Base-by-base conservation (phyloP, 2,888 invertebrate genomes). In the Sminthurides aquaticus region DNA sequence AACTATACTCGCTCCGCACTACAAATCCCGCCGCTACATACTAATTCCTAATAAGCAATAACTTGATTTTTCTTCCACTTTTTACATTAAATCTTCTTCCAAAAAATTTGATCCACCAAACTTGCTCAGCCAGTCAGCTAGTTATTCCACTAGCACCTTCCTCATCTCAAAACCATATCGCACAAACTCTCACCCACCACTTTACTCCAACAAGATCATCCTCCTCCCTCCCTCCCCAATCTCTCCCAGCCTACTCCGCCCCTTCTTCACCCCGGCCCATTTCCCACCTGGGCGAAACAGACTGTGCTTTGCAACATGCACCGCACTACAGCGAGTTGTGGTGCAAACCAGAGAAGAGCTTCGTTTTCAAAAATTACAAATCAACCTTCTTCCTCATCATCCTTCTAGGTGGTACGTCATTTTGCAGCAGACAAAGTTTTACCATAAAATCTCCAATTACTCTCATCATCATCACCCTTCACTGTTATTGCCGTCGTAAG, bases 31-130 rank as follows among this genome's bases (percentile, higher is more conserved):
- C n/a, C n/a, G n/a, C n/a, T n/a, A n/a, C n/a, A n/a, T n/a, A n/a
- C n/a, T n/a, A n/a, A n/a, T n/a, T n/a, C 22, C 20, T 52, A 52
- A 52, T 52, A 52, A 52, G 52, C 20, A 52, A 52, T 52, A 52
- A 52, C 52, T 52, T 52, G 52, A 52, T 52, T 52, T 52, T 52
- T 52, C 20, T 52, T 22, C 22, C 22, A 22, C 22, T 52, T 52
- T 52, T 52, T 20, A 52, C 52, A 52, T 52, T 52, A 52, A 52
- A 15, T 52, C 22, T 34, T 15, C 8, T 34, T 34, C 43, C 15
- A 34, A 5, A 15, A 15, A 34, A 34, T 15, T 15, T 11, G 8
- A 5, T 34, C 15, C 43, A 15, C 43, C 52, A 15, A 52, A 52
- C 52, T 22, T 52, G 52, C 20, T 52, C 22, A 52, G 52, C 20